Evolutionary conservation across 2,113 vertebrate genomes (phyloP).

Genomic region (Plotosus lineatus): DNA sequence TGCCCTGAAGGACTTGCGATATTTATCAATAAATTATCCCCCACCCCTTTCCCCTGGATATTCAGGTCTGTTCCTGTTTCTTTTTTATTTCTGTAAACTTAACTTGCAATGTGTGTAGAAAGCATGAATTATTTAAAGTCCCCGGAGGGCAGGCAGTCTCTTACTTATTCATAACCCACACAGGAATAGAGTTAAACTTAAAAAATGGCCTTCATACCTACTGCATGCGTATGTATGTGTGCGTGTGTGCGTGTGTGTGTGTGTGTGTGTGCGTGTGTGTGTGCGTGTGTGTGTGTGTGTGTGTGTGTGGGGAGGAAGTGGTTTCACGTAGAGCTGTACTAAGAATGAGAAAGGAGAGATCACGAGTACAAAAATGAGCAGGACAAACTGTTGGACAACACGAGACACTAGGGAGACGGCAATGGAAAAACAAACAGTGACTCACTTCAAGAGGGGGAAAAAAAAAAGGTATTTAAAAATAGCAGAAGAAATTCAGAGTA

Average conservation of each 20-base stretch:
- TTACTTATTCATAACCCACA: constrained; percentile 83
- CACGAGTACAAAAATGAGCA: constrained; percentile 40
- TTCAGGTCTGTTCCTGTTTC: constrained; percentile 59
- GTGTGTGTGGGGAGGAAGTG: constrained; percentile 31
- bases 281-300: constrained; percentile 18
- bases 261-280: constrained; percentile 26
- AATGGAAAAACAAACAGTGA: constrained; percentile 29
- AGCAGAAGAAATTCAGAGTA: background rate
- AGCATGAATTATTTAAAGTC: constrained; percentile 80
- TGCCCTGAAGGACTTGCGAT: constrained; percentile 71
- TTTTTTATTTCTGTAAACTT: constrained; percentile 77
- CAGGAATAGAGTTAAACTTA: constrained; percentile 79
- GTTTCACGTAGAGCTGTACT: constrained; percentile 28
- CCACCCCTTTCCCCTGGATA: constrained; percentile 53
- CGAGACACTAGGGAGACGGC: background rate
- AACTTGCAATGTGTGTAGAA: constrained; percentile 66
- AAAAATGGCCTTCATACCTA: constrained; percentile 68
- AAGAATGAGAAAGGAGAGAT: constrained; percentile 36
- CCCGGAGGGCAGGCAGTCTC: constrained; percentile 73
- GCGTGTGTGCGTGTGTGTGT: background rate
- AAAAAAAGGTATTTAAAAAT: background rate
- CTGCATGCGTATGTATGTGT: background rate
- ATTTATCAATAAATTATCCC: constrained; percentile 80
- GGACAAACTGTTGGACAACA: constrained; percentile 29
- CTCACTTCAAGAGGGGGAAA: background rate